These are phyloP conservation scores for Lytechinus pictus DNA, from an alignment of 35 echinoderm and acorn worm species.

Conservation along the genomic window DNA sequence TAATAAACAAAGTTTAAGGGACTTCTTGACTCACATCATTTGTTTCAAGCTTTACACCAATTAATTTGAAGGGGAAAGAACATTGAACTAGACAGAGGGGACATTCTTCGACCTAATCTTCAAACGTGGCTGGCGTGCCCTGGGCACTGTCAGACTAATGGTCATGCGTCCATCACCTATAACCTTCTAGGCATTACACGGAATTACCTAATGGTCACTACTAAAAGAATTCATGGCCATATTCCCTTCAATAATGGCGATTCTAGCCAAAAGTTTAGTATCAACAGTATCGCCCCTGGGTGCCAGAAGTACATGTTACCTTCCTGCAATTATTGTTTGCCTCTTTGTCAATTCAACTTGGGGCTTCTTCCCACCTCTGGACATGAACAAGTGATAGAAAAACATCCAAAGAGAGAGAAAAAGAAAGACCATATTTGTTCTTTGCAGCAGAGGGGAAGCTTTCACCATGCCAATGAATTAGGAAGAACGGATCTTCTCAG, in stretches of 20 bases:
- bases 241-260: not conserved
- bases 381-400: not conserved
- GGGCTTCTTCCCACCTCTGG: not conserved
- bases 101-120: not conserved
- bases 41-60: too few relatives aligned
- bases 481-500: not conserved
- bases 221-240: not conserved
- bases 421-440: not conserved
- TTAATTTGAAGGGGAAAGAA: not conserved
- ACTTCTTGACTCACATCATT: too few relatives aligned
- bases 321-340: not conserved
- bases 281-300: not conserved
- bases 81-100: not conserved
- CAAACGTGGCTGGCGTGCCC: not conserved
- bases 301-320: slow-evolving; percentile 10
- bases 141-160: not conserved
- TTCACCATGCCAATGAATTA: not conserved
- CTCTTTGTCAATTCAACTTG: not conserved
- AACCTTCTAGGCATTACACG: not conserved
- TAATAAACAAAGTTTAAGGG: too few relatives aligned
- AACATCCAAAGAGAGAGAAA: not conserved
- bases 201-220: slow-evolving; percentile 46
- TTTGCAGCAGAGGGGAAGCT: not conserved
- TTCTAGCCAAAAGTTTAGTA: not conserved
- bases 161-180: not conserved